Percentiles rank a stretch among this genome's conserved stretches.
Conservation (phyloP, 2,888 invertebrate genomes). For the Nemotelus nigrinus region DNA sequence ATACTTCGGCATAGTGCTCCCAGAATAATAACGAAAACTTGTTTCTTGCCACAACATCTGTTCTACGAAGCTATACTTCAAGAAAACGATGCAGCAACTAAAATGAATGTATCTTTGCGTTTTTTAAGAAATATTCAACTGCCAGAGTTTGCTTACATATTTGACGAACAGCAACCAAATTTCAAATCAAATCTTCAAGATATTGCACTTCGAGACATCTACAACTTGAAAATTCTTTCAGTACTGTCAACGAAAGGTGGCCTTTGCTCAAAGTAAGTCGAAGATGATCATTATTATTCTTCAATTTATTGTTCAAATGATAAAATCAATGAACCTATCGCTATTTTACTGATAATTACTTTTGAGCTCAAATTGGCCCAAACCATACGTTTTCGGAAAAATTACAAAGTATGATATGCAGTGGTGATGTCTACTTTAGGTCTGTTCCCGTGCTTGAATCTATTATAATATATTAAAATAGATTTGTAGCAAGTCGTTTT, state of each 20-base stretch:
- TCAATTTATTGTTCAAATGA: too few species aligned
- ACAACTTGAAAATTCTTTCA: neutral
- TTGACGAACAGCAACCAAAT: constrained; percentile 55
- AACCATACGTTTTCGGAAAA: too few species aligned
- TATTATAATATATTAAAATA: too few species aligned
- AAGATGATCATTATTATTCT: neutral
- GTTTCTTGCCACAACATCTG: constrained; percentile 60
- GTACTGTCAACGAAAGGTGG: neutral
- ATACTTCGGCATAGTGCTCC: constrained; percentile 68
- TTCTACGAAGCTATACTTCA: constrained; percentile 58
- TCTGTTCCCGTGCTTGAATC: too few species aligned
- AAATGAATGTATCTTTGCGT: constrained; percentile 61
- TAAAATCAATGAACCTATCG: too few species aligned
- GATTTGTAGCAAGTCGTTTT: too few species aligned
- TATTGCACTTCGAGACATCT: too few species aligned
- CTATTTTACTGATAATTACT: too few species aligned
- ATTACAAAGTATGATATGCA: too few species aligned
- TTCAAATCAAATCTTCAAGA: too few species aligned
- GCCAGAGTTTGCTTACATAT: constrained; percentile 58
- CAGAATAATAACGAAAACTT: constrained; percentile 58
- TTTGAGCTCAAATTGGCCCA: too few species aligned
- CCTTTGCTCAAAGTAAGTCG: neutral
- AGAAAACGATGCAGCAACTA: constrained; percentile 61
- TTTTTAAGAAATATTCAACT: constrained; percentile 47
- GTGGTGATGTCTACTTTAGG: too few species aligned